phyloP scores from a whole-genome alignment of 2,113 vertebrate species.

The Nesoenas mayeri region DNA sequence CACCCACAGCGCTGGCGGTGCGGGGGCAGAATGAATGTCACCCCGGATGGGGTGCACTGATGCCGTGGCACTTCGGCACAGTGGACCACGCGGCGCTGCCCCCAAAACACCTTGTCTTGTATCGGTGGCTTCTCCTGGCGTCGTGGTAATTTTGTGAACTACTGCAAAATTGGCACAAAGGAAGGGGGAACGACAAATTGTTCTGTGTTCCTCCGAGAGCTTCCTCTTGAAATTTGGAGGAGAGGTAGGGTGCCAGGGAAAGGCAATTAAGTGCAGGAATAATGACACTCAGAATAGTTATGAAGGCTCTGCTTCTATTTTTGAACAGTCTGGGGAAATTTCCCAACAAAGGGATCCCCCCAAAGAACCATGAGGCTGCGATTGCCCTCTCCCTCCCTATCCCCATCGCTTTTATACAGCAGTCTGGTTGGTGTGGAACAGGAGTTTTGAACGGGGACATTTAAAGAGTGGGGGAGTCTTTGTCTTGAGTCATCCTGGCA shows the following conservation, averaged over 20 bases:
- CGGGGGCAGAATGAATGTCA: not conserved
- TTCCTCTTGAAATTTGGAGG: conserved; percentile 45
- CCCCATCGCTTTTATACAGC: not conserved
- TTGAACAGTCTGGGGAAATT: conserved; percentile 23
- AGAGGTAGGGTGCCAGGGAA: conserved; percentile 20
- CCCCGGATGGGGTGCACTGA: not conserved
- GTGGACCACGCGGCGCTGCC: not conserved
- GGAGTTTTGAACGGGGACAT: conserved; percentile 39
- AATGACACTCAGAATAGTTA: conserved; percentile 17
- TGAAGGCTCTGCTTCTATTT: conserved; percentile 40
- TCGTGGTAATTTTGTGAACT: not conserved
- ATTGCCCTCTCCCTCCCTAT: not conserved
- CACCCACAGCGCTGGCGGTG: not conserved
- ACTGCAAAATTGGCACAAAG: conserved; percentile 39
- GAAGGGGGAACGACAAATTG: not conserved
- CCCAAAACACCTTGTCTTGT: not conserved
- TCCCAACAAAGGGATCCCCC: conserved; percentile 41
- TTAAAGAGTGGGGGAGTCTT: conserved; percentile 53
- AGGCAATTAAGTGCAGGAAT: conserved; percentile 27
- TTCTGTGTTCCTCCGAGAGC: not conserved
- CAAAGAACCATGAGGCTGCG: not conserved
- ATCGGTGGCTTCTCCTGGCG: not conserved
- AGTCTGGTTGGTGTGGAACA: conserved; percentile 1
- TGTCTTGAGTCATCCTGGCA: conserved; percentile 54
- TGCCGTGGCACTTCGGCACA: too few species aligned